Evolutionary conservation across 2,888 invertebrate species (phyloP), one percentile per base, ranked within the genome.

Genomic region (Meloe dianella): DNA sequence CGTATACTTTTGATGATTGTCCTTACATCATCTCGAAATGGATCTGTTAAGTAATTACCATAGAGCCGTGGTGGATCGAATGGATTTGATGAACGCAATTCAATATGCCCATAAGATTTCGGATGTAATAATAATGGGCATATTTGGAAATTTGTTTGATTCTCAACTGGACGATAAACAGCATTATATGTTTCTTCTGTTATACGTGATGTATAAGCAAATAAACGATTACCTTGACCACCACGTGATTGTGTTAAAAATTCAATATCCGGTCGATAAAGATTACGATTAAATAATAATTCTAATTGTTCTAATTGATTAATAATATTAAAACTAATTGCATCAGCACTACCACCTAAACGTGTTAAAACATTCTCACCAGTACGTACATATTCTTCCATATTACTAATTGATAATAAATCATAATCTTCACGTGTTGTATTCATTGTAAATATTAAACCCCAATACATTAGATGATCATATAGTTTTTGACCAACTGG

Each of bases 401-500:
- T 41, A 41, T 41, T 41, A 6, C 6, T 17, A n/a, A 41, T 8
- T 8, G 41, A 41, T 41, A 41, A 17, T 17, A 41, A 17, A 41
- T 41, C n/a, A 5, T 41, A 41, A 41, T 41, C n/a, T 41, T 41
- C 41, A 41, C 41, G n/a, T 1, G 41, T 6, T 8, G 41, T 17
- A 62, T n/a, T 41, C n/a, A n/a, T n/a, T 17, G 41, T 41, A 1
- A 41, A 7, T 5, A 41, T 8, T 8, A 41, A n/a, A 3, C 85
- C 88, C 0, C 88, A 84, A 65, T 87, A 90, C 0, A 88, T 86
- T 47, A 91, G 85, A 76, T 92, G 92, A 69, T 92, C 92, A 76
- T 90, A 88, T 57, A 92, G 82, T 56, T 88, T 88, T 78, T 88
- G 83, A 3, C 92, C 92, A 0, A 92, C 92, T 71, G 85, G 87